Evolutionary conservation across 2,888 invertebrate genomes (phyloP), one percentile per base, ranked within the genome.

Genomic region (Orchesellides sinensis): DNA sequence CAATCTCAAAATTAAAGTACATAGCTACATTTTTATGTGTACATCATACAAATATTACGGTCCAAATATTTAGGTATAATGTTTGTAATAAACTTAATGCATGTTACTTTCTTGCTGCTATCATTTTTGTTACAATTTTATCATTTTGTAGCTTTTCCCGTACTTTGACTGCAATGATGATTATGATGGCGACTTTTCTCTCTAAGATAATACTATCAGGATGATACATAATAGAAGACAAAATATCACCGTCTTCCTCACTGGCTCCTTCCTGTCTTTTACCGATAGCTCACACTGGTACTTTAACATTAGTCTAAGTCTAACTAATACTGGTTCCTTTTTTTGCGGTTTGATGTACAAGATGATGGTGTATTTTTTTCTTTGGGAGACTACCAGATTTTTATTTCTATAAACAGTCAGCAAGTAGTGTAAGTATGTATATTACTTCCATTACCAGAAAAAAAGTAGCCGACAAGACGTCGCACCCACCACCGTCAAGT

Each of bases 221-320:
- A 40, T 6, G 21, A 59, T 59, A 27, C 59, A 59, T 59, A 59
- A 59, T 59, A 17, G 8, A 29, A n/a, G 17, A 52, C 8, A 21
- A 52, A 8, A 21, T n/a, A 21, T 17, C 21, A 52, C 17, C 52
- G 17, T 52, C 17, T 21, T 52, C 17, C 52, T 59, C 49, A 6
- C 29, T 52, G 78, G 69, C 70, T 78, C 78, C 78, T 78, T 78
- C 78, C 78, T 78, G 78, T 78, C 78, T 78, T 78, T 78, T 70
- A 49, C 78, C 40, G 32, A 77, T 32, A 40, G 54, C 52, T 73
- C 29, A 27, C 70, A 54, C 4, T 23, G n/a, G 17, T 54, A 54
- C 45, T 0, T 14, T 17, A 14, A 32, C 45, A 12, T 25, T 25
- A 40, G 63, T 14, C 21, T 6, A 40, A 14, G 27, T 6, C n/a